Evolutionary conservation across 2,113 vertebrate species (phyloP).

Genomic region (Todiramphus chloris): DNA sequence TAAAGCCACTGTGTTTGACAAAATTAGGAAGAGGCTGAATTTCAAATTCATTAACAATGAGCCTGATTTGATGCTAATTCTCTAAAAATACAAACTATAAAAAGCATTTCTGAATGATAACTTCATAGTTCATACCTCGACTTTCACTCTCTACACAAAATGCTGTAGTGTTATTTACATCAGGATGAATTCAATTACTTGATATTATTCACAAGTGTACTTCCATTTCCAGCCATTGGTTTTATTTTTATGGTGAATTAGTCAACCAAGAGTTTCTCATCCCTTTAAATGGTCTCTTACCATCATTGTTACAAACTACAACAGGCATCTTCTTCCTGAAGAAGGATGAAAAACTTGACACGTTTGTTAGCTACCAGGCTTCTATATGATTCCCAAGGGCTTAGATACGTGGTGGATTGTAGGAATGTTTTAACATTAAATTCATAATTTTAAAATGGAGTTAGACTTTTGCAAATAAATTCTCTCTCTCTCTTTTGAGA

Average conservation of each 20-base stretch:
- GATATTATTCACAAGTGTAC: slow-evolving; percentile 10
- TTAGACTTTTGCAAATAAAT: background rate
- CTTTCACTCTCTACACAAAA: background rate
- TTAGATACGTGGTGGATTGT: background rate
- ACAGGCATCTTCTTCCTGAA: background rate
- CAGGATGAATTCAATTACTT: slow-evolving; percentile 19
- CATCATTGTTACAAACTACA: background rate
- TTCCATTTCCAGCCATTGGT: background rate
- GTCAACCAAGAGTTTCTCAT: background rate
- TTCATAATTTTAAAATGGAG: background rate
- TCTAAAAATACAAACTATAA: background rate
- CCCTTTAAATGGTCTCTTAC: background rate
- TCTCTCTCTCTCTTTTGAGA: background rate
- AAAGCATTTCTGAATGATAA: background rate
- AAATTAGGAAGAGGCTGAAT: background rate
- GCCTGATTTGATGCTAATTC: background rate
- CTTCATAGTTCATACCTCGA: background rate
- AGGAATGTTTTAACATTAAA: background rate
- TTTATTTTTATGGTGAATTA: slow-evolving; percentile 46
- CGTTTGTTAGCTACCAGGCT: background rate
- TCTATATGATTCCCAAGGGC: background rate
- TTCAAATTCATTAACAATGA: background rate
- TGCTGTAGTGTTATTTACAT: background rate
- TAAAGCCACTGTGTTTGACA: background rate
- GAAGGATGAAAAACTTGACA: background rate